Percentiles rank a stretch among this genome's conserved stretches.
These are phyloP conservation scores for Panthera leo DNA, from an alignment of 2,113 vertebrate species.

Conservation along the genomic window DNA sequence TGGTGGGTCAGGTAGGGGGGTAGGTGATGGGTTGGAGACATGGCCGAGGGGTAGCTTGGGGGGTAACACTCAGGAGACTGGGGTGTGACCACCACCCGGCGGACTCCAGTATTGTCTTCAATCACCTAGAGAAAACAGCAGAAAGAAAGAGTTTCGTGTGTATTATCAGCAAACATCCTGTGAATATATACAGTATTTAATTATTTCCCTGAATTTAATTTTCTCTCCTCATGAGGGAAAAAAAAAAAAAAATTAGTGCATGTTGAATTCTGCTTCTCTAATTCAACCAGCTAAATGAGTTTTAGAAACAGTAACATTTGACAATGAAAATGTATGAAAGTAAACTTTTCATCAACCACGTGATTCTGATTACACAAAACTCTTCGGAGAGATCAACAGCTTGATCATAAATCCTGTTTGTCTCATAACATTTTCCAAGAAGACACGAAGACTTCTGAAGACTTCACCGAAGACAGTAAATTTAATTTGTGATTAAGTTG, in stretches of 20 bases:
- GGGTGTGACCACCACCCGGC: constrained; percentile 97
- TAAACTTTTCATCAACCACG: neutral
- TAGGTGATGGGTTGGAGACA: constrained; percentile 96
- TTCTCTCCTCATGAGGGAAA: neutral
- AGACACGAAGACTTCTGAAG: neutral
- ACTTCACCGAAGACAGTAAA: neutral
- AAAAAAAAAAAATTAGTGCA: neutral
- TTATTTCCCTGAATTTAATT: neutral
- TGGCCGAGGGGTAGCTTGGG: constrained; percentile 95
- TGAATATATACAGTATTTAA: neutral
- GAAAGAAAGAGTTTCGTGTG: neutral
- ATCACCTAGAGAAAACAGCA: constrained; percentile 90
- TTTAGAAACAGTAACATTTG: neutral
- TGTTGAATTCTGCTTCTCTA: neutral
- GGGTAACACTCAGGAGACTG: constrained; percentile 98
- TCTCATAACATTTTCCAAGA: neutral
- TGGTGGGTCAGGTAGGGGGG: constrained; percentile 94
- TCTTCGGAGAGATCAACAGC: neutral
- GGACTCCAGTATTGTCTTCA: constrained; percentile 97
- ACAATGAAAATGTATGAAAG: constrained; percentile 9
- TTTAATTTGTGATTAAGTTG: neutral
- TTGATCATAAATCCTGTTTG: neutral
- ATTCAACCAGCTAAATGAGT: neutral
- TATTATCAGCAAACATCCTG: neutral
- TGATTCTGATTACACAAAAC: neutral